phyloP scores from a whole-genome alignment of 92 coral and sea anemone genomes.

The Plumapathes pennacea region DNA sequence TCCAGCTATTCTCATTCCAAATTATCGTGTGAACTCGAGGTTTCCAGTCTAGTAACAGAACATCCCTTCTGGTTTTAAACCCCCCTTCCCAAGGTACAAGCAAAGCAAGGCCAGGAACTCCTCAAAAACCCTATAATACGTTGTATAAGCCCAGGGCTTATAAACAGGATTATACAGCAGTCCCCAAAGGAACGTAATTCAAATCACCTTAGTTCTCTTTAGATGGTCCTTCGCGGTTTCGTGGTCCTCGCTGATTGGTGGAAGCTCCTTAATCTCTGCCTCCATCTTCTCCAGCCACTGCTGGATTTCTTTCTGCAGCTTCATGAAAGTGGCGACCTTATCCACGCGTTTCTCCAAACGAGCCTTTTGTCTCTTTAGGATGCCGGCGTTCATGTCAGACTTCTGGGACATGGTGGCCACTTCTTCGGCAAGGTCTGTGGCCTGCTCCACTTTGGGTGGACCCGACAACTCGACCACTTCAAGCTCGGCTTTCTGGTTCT shows the following conservation, averaged over 20 bases:
- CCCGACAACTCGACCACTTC: constrained; percentile 77
- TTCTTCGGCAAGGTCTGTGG: constrained; percentile 65
- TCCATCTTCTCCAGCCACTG: constrained; percentile 62
- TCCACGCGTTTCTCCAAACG: constrained; percentile 71
- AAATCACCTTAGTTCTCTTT: constrained; percentile 61
- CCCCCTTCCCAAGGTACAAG: too few relatives aligned
- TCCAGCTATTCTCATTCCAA: too few relatives aligned
- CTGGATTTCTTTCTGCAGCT: constrained; percentile 67
- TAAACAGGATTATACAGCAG: too few relatives aligned
- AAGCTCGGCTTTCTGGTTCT: constrained; percentile 73
- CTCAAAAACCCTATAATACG: too few relatives aligned
- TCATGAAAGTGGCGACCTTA: constrained; percentile 69
- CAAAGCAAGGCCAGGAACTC: too few relatives aligned
- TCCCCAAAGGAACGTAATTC: too few relatives aligned
- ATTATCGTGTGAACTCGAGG: too few relatives aligned
- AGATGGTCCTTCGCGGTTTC: constrained; percentile 81
- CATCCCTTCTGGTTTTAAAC: too few relatives aligned
- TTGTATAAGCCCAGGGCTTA: too few relatives aligned
- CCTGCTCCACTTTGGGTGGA: constrained; percentile 67
- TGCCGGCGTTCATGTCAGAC: constrained; percentile 70
- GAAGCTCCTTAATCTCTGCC: constrained; percentile 59
- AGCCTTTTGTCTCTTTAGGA: constrained; percentile 64
- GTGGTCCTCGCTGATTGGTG: constrained; percentile 77
- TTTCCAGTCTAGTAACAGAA: too few relatives aligned
- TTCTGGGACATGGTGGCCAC: constrained; percentile 64